A percentile compares a stretch with the other conserved stretches of the same genome.
These are phyloP conservation scores for Eupithecia subumbrata DNA, from an alignment of 2,888 invertebrate species.

Conservation along the genomic window DNA sequence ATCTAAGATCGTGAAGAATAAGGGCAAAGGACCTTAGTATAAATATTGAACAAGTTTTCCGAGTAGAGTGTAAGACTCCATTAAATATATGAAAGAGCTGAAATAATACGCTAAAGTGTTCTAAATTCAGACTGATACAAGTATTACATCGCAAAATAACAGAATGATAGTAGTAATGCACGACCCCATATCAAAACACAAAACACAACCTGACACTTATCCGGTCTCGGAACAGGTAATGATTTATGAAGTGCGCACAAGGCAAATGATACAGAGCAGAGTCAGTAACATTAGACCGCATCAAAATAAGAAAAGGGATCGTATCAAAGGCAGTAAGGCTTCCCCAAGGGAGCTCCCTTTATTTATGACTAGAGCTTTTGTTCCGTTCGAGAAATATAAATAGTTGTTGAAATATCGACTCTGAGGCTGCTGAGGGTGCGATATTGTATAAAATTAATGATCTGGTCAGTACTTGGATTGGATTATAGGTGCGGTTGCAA, in stretches of 20 bases:
- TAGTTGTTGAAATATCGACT: conserved; percentile 80
- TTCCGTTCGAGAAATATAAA: conserved; percentile 80
- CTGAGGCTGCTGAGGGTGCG: conserved; percentile 75
- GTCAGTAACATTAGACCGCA: conserved; percentile 75
- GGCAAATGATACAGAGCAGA: conserved; percentile 69
- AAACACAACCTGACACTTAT: conserved; percentile 42
- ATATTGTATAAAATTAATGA: conserved; percentile 82
- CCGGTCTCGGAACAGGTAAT: conserved; percentile 66
- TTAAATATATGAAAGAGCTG: neutral
- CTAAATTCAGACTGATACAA: neutral
- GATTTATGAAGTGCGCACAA: conserved; percentile 76
- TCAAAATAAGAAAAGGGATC: conserved; percentile 80
- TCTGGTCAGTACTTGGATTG: conserved; percentile 80
- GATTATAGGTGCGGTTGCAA: conserved; percentile 73
- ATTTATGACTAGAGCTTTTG: conserved; percentile 80
- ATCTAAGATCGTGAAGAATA: conserved; percentile 19
- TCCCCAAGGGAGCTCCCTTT: conserved; percentile 74
- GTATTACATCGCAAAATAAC: neutral
- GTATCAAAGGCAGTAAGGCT: conserved; percentile 81
- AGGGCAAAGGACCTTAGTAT: neutral
- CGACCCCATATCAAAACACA: conserved; percentile 31
- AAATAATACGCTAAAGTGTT: neutral
- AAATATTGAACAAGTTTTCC: neutral
- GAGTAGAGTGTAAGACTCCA: neutral
- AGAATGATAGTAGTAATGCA: neutral